Percentiles rank a stretch among this genome's conserved stretches.
Conservation (phyloP, 2,113 vertebrate genomes). For the Rhabdomys dilectus region DNA sequence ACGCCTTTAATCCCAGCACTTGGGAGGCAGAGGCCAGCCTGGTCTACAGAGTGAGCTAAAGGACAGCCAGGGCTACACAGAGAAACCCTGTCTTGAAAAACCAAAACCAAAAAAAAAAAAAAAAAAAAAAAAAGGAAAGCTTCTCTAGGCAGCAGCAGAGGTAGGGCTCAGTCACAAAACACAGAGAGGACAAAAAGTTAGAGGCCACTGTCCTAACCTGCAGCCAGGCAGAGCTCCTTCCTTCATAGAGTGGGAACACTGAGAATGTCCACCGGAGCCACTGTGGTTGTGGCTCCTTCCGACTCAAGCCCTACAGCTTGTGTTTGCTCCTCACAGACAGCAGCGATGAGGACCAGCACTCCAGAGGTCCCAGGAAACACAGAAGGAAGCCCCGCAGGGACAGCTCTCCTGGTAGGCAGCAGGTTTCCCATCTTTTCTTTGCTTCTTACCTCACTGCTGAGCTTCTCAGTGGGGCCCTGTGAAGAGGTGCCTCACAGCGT, state of each 20-base stretch:
- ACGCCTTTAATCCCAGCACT: too few relatives aligned
- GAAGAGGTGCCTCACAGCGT: neutral
- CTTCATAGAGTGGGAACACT: too few relatives aligned
- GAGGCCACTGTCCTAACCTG: neutral
- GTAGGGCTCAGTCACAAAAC: neutral
- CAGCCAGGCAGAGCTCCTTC: neutral
- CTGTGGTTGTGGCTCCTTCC: fast-evolving
- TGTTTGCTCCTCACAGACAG: slow-evolving; percentile 65
- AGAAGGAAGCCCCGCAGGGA: neutral
- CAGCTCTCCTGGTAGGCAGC: neutral
- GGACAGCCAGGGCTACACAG: too few relatives aligned
- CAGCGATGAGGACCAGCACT: slow-evolving; percentile 56
- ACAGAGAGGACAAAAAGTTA: neutral
- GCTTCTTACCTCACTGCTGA: neutral
- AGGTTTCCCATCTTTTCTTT: neutral
- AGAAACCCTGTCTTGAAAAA: too few relatives aligned
- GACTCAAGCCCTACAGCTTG: slow-evolving; percentile 15
- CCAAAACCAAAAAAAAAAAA: too few relatives aligned
- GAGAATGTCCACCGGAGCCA: neutral
- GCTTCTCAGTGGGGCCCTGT: neutral
- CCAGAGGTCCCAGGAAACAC: neutral
- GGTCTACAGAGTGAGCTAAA: too few relatives aligned
- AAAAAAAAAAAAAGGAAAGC: too few relatives aligned
- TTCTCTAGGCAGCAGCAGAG: neutral
- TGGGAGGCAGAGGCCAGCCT: too few relatives aligned